A percentile compares a stretch with the other conserved stretches of the same genome.
Conservation (phyloP, 2,888 invertebrate species). For the Chrysodeixis includens region DNA sequence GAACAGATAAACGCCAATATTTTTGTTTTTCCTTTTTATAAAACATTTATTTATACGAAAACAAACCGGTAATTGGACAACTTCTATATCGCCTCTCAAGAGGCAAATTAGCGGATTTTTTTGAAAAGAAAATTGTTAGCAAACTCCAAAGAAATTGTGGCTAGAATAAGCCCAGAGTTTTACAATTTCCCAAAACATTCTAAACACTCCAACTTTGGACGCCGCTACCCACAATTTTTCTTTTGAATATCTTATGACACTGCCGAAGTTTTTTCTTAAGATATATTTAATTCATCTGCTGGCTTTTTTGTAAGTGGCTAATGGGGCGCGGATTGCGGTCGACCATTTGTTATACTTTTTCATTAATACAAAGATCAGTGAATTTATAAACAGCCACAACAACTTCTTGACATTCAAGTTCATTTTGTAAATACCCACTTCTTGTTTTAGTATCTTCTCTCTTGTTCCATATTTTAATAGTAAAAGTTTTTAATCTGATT, state of each 20-base stretch:
- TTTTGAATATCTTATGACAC: conserved; percentile 52
- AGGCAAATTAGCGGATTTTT: conserved; percentile 24
- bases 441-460: too few species aligned
- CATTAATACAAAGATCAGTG: background rate
- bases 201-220: conserved; percentile 29
- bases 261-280: conserved; percentile 17
- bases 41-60: background rate
- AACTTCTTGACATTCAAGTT: background rate
- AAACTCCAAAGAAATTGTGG: conserved; percentile 16
- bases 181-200: conserved; percentile 46
- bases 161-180: conserved; percentile 14
- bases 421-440: background rate
- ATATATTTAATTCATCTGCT: conserved; percentile 38
- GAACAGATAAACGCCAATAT: background rate
- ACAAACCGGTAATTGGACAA: conserved; percentile 17
- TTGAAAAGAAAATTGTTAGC: conserved; percentile 19
- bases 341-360: background rate
- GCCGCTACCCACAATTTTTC: conserved; percentile 43
- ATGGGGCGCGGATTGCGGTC: conserved; percentile 18
- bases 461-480: background rate
- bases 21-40: too few species aligned
- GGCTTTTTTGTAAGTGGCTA: conserved; percentile 21
- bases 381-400: background rate
- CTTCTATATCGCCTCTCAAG: conserved; percentile 18
- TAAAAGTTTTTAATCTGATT: background rate